Conservation (phyloP, 2,888 invertebrate species). For the Leptogaster cylindrica region DNA sequence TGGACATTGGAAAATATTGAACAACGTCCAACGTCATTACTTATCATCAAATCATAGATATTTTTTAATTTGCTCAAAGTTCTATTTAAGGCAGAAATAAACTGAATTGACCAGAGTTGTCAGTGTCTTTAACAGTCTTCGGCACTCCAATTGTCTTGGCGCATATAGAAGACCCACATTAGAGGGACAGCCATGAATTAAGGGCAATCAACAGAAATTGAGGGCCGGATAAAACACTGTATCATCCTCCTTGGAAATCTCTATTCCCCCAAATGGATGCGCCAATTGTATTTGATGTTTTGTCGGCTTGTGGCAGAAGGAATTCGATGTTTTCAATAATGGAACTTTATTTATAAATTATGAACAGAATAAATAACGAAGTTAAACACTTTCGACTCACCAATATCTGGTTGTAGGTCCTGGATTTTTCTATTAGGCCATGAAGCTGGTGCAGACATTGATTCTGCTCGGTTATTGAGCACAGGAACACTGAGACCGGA, state of each 20-base stretch:
- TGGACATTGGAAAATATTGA: too few relatives aligned
- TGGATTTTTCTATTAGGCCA: conserved; percentile 58
- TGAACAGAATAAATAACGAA: too few relatives aligned
- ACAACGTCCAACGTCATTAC: too few relatives aligned
- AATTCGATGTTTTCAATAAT: too few relatives aligned
- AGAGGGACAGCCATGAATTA: neutral
- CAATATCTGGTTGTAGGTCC: conserved; percentile 51
- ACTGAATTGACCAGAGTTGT: neutral
- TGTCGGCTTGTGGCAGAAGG: too few relatives aligned
- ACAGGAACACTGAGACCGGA: conserved; percentile 50
- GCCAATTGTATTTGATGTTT: too few relatives aligned
- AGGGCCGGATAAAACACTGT: too few relatives aligned
- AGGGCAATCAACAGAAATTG: conserved; percentile 5
- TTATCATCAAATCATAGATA: too few relatives aligned
- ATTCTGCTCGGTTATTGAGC: conserved; percentile 59
- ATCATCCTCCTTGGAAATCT: too few relatives aligned
- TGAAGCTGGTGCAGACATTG: conserved; percentile 52
- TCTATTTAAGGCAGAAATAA: neutral
- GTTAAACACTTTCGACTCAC: too few relatives aligned
- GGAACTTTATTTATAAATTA: too few relatives aligned
- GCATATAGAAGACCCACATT: conserved; percentile 14
- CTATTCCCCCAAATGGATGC: too few relatives aligned
- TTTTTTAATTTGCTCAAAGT: neutral
- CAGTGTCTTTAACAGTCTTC: conserved; percentile 9
- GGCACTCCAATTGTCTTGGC: neutral